Conservation (phyloP, 2,888 invertebrate species). For the Dolichopus griseipennis region DNA sequence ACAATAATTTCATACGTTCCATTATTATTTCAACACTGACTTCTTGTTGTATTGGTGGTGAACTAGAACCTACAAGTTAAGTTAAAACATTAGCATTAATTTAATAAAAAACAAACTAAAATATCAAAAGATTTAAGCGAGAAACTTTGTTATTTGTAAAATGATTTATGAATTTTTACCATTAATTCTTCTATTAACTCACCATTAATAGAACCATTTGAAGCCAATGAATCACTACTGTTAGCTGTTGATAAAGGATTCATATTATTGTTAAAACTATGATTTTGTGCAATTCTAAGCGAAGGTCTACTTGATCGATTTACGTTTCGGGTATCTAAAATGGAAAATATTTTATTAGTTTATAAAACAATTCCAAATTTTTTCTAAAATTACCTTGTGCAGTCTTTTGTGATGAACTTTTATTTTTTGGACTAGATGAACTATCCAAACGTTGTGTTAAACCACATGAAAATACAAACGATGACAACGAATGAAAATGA, state of each 20-base stretch:
- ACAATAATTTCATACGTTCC: slow-evolving; percentile 71
- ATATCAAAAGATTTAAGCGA: neutral
- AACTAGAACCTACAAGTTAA: neutral
- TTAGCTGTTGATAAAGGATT: slow-evolving; percentile 1
- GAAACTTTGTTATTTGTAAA: neutral
- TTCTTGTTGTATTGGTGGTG: slow-evolving; percentile 47
- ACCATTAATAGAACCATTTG: slow-evolving; percentile 8
- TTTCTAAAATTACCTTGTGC: slow-evolving; percentile 15
- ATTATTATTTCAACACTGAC: slow-evolving; percentile 68
- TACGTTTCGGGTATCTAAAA: neutral
- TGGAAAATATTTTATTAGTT: neutral
- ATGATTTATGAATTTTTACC: neutral
- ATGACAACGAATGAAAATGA: slow-evolving; percentile 78
- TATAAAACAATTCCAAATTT: neutral
- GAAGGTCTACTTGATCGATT: neutral
- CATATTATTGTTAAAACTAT: neutral
- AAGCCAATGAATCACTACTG: neutral
- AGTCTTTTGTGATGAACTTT: slow-evolving; percentile 29
- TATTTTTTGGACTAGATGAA: slow-evolving; percentile 38
- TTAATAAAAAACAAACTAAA: neutral
- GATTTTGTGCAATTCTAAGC: neutral
- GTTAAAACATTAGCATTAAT: neutral
- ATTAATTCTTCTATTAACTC: neutral
- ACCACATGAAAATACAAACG: slow-evolving; percentile 78
- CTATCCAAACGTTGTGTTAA: slow-evolving; percentile 61